Evolutionary conservation across 2,888 invertebrate genomes (phyloP).

Genomic region (Ligdia adustata): DNA sequence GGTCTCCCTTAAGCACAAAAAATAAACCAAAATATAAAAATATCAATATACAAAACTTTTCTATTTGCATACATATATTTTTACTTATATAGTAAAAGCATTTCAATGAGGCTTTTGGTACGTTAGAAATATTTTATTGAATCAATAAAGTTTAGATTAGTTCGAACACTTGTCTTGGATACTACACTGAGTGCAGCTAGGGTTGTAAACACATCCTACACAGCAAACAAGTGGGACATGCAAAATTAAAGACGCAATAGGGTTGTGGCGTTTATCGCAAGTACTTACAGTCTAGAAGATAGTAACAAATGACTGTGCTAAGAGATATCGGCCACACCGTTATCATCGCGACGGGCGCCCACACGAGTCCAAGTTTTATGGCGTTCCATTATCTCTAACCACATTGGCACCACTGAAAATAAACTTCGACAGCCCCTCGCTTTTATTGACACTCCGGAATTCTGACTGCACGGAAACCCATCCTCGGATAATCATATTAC

Average conservation of each 20-base stretch:
- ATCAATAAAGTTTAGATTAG: too few species aligned
- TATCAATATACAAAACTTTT: too few species aligned
- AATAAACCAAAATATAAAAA: too few species aligned
- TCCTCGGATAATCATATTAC: constrained; percentile 13
- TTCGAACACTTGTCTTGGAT: too few species aligned
- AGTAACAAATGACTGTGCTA: constrained; percentile 72
- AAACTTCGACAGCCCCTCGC: constrained; percentile 56
- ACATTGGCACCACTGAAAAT: constrained; percentile 69
- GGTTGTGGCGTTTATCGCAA: constrained; percentile 14
- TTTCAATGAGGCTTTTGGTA: too few species aligned
- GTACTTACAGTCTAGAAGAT: constrained; percentile 9
- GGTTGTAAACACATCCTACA: too few species aligned
- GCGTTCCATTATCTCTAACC: constrained; percentile 69
- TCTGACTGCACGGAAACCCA: constrained; percentile 28
- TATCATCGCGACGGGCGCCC: constrained; percentile 66
- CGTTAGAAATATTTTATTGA: too few species aligned
- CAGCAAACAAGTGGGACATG: constrained; percentile 2
- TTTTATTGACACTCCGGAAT: constrained; percentile 50
- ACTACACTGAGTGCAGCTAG: too few species aligned
- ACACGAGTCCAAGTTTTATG: constrained; percentile 69
- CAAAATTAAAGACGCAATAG: neutral
- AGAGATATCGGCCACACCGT: constrained; percentile 62
- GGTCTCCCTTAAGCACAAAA: too few species aligned
- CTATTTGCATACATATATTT: too few species aligned
- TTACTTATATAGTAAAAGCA: too few species aligned